Evolutionary conservation across 2,888 invertebrate genomes (phyloP), one percentile per base, ranked within the genome.

Genomic region (Synanthedon formicaeformis): DNA sequence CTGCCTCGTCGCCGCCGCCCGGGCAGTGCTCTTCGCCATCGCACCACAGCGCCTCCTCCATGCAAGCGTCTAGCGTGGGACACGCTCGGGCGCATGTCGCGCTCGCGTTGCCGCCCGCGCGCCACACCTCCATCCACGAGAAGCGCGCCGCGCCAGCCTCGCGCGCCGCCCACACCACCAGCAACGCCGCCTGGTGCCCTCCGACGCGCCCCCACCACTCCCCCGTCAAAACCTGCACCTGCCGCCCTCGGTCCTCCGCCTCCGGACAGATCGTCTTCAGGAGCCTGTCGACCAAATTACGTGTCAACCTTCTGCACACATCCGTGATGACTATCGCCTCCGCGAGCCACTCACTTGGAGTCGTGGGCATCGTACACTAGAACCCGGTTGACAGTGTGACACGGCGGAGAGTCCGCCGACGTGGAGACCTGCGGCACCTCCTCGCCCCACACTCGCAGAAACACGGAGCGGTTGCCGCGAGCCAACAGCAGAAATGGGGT

Each of bases 91-190:
- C 63, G 67, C 85, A 85, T 40, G 61, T 60, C 48, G 72, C 71
- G 27, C 70, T 71, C 14, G 70, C 75, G 65, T 81, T 83, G 88
- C 80, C 41, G 53, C 48, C 49, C n/a, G 54, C 52, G 53, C 55
- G 56, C 57, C 57, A 58, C 55, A 58, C 56, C 62, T 79, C 80
- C 70, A 94, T 87, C 94, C 94, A 95, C 55, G 92, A 91, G 65
- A 94, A 91, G n/a, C 91, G 91, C 51, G 94, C 93, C 52, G 89
- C 85, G 40, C 94, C 95, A n/a, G 91, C 81, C 75, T 94, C 95
- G 80, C 94, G 94, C 71, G 94, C 95, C 67, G 93, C 93, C 60
- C 94, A 94, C 82, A 94, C 94, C 54, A 95, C 91, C 62, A 95
- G 93, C 58, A 95, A 89, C n/a, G 94, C 92, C 88, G 89, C 59